Evolutionary conservation across 2,797 vertebrate species (phyloP).

Genomic region (Lacerta bilineata): DNA sequence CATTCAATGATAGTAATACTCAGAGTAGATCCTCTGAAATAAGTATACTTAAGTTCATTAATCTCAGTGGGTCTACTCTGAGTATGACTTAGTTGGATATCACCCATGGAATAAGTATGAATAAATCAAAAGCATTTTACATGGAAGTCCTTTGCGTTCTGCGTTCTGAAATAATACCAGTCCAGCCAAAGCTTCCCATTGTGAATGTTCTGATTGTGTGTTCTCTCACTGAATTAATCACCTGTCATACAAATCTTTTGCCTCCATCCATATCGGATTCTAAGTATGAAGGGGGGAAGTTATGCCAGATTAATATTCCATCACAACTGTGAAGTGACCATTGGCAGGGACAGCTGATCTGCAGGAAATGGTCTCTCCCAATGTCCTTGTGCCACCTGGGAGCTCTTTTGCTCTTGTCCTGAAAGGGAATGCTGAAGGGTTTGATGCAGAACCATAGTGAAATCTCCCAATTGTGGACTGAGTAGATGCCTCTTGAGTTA

Average conservation of each 20-base stretch:
- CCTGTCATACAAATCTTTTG: not conserved
- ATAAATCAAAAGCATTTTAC: no score
- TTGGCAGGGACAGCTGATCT: not conserved
- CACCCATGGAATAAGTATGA: no score
- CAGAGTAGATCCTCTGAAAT: no score
- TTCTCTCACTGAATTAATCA: no score
- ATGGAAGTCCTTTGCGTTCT: no score
- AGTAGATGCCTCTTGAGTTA: not conserved
- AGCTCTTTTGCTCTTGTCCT: slow-evolving; percentile 4
- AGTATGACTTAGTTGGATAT: no score
- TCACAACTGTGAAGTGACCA: slow-evolving; percentile 5
- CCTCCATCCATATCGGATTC: not conserved
- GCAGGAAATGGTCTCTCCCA: not conserved
- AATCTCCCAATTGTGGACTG: not conserved
- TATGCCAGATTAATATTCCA: not conserved
- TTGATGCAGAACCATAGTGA: not conserved
- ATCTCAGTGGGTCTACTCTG: no score
- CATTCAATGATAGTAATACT: no score
- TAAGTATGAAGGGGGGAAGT: not conserved
- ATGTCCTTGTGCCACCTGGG: not conserved
- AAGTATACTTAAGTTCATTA: no score
- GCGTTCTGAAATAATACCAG: no score
- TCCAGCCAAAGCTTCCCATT: not conserved
- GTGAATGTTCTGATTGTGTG: not conserved
- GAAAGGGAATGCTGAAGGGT: not conserved